Percentiles rank a stretch among this genome's conserved stretches.
Conservation (phyloP, 2,797 vertebrate species). For the Alauda arvensis region DNA sequence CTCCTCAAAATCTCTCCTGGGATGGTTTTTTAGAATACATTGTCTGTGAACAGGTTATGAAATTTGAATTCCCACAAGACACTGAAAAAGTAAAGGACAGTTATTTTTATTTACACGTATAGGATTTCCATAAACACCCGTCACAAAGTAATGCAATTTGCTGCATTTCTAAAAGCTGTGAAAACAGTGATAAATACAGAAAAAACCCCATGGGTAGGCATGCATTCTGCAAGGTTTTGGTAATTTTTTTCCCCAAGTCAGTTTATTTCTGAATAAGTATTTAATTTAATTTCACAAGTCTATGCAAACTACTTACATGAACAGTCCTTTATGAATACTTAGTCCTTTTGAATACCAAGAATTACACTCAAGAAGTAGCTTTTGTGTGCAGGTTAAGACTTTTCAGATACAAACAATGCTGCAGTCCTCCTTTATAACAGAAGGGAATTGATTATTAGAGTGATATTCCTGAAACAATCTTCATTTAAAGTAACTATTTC, state of each 20-base stretch:
- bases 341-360: neutral
- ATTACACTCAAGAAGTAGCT: constrained; percentile 6
- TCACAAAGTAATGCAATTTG: neutral
- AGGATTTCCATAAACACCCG: neutral
- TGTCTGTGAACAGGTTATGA: neutral
- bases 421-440: constrained; percentile 69
- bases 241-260: neutral
- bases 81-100: neutral
- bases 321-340: constrained; percentile 20
- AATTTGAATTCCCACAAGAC: neutral
- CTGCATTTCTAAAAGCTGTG: neutral
- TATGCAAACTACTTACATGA: neutral
- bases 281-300: neutral
- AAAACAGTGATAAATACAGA: neutral
- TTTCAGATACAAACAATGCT: constrained; percentile 1
- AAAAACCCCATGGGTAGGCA: neutral
- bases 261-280: neutral
- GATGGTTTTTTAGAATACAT: neutral
- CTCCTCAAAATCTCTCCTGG: neutral
- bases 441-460: constrained; percentile 56
- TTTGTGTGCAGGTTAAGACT: constrained; percentile 8
- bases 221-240: neutral
- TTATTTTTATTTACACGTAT: neutral
- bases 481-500: constrained; percentile 39
- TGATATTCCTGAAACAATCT: constrained; percentile 35